These are phyloP conservation scores for Heliconius melpomene DNA, from an alignment of 1,140 invertebrate species.

Conservation along the genomic window DNA sequence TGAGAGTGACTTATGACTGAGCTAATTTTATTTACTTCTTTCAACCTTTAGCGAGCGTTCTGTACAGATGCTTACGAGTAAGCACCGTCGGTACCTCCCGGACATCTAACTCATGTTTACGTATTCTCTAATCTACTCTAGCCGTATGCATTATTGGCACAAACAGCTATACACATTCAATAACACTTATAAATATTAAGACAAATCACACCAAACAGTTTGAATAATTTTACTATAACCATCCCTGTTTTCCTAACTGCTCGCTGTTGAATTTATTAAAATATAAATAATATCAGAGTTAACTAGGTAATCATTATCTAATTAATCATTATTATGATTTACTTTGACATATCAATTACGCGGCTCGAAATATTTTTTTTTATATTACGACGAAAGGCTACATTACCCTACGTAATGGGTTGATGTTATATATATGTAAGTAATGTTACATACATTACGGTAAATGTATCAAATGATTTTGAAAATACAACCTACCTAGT, in stretches of 20 bases:
- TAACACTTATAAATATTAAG: slow-evolving; percentile 77
- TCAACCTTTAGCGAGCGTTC: slow-evolving; percentile 75
- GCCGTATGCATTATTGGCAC: slow-evolving; percentile 63
- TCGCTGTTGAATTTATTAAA: slow-evolving; percentile 74
- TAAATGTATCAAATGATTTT: slow-evolving; percentile 46
- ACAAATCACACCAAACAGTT: slow-evolving; percentile 75
- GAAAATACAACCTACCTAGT: slow-evolving; percentile 54
- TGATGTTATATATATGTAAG: slow-evolving; percentile 51
- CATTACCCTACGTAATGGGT: slow-evolving; percentile 74
- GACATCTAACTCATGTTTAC: slow-evolving; percentile 55
- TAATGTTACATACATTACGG: slow-evolving; percentile 45
- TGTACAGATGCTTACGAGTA: slow-evolving; percentile 46
- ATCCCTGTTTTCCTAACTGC: slow-evolving; percentile 80
- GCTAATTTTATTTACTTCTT: slow-evolving; percentile 54
- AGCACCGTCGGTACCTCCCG: slow-evolving; percentile 50
- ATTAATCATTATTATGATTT: slow-evolving; percentile 78
- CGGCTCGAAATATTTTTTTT: slow-evolving; percentile 77
- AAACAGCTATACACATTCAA: slow-evolving; percentile 73
- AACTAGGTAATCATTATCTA: slow-evolving; percentile 77
- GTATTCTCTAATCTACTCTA: slow-evolving; percentile 67
- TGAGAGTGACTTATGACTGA: slow-evolving; percentile 31
- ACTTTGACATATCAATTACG: slow-evolving; percentile 81
- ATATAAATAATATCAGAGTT: slow-evolving; percentile 73
- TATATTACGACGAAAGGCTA: slow-evolving; percentile 74
- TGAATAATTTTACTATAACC: slow-evolving; percentile 72